Conservation (phyloP, 2,888 invertebrate species). For the Ischnus inquisitorius region DNA sequence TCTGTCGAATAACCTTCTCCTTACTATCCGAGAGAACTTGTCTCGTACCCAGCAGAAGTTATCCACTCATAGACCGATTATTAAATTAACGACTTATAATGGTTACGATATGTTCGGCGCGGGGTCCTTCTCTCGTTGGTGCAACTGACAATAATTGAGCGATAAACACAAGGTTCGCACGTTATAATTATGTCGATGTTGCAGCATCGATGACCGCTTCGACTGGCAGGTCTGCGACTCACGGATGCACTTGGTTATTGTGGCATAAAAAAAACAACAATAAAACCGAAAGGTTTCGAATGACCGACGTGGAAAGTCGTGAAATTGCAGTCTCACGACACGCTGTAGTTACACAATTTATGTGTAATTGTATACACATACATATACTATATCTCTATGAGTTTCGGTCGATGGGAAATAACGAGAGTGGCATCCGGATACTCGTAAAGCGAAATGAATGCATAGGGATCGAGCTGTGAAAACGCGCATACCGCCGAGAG, state of each 20-base stretch:
- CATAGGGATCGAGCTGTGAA: not conserved
- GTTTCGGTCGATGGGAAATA: not conserved
- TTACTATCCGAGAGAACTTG: not conserved
- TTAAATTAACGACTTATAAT: slow-evolving; percentile 28
- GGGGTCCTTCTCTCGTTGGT: not conserved
- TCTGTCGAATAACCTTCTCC: not conserved
- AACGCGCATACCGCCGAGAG: not conserved
- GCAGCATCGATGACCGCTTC: not conserved
- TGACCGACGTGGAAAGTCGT: not conserved
- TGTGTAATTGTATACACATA: not conserved
- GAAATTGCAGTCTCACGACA: not conserved
- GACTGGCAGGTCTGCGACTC: not conserved
- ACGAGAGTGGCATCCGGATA: not conserved
- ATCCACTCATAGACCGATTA: slow-evolving; percentile 6
- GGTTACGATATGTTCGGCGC: not conserved
- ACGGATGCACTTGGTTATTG: not conserved
- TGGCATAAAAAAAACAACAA: not conserved
- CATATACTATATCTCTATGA: slow-evolving; percentile 3
- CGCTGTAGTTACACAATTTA: not conserved
- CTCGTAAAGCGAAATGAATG: not conserved
- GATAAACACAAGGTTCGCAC: slow-evolving; percentile 8
- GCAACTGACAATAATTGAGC: slow-evolving; percentile 11
- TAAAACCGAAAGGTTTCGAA: not conserved
- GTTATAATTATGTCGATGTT: slow-evolving; percentile 1
- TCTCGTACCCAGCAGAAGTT: not conserved